Evolutionary conservation across 2,888 invertebrate species (phyloP).

Genomic region (Luffia ferchaultella): DNA sequence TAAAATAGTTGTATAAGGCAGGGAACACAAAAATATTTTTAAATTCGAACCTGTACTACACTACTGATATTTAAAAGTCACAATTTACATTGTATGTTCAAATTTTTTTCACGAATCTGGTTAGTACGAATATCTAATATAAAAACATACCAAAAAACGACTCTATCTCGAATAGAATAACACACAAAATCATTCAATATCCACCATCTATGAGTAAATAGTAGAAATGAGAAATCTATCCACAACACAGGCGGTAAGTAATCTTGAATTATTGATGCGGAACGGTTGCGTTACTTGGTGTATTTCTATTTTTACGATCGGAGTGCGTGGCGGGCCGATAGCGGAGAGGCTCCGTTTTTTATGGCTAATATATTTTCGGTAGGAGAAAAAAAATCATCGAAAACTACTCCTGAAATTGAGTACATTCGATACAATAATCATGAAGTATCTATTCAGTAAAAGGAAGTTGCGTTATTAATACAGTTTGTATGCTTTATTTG

Average conservation of each 20-base stretch:
- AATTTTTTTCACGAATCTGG: too few species aligned
- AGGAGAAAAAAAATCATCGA: conserved; percentile 12
- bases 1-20: too few species aligned
- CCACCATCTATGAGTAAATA: conserved; percentile 23
- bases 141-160: too few species aligned
- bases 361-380: not conserved
- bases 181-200: too few species aligned
- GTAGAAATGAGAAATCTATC: conserved; percentile 32
- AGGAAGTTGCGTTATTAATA: too few species aligned
- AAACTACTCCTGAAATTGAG: conserved; percentile 43
- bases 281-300: conserved; percentile 33
- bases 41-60: too few species aligned
- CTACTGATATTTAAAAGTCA: too few species aligned
- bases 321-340: conserved; percentile 3
- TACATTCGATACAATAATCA: conserved; percentile 40
- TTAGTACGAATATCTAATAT: too few species aligned
- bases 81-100: too few species aligned
- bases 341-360: not conserved
- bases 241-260: conserved; percentile 21
- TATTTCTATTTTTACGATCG: conserved; percentile 56
- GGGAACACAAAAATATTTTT: too few species aligned
- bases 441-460: conserved; percentile 26
- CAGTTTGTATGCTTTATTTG: too few species aligned
- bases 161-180: too few species aligned
- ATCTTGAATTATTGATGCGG: conserved; percentile 60